Percentiles rank a stretch among this genome's conserved stretches.
phyloP scores from a whole-genome alignment of 2,113 vertebrate species.

The Festucalex cinctus region DNA sequence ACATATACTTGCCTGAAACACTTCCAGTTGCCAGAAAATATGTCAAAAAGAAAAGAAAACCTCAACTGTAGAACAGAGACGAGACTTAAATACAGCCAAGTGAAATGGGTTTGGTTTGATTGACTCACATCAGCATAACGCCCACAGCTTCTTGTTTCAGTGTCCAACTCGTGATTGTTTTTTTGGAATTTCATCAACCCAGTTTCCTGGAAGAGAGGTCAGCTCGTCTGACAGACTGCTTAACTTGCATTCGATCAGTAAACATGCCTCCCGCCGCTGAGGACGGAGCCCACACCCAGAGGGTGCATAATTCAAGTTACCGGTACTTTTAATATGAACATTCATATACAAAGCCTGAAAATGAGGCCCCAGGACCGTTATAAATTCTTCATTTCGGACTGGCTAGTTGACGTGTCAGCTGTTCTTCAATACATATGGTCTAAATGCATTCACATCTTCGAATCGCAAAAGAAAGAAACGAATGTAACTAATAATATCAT shows the following conservation, averaged over 20 bases:
- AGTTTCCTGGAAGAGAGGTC: conserved; percentile 2
- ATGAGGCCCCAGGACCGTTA: too few species aligned
- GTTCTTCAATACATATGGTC: too few species aligned
- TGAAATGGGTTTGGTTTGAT: conserved; percentile 6
- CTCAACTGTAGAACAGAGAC: background rate
- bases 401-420: too few species aligned
- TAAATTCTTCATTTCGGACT: too few species aligned
- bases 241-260: background rate
- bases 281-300: background rate
- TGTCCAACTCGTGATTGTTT: background rate
- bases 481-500: too few species aligned
- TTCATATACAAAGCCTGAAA: background rate
- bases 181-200: conserved; percentile 7
- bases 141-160: conserved; percentile 12
- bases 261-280: background rate
- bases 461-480: too few species aligned
- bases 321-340: background rate
- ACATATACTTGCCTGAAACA: conserved; percentile 27
- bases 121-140: background rate
- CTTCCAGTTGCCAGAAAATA: conserved; percentile 6
- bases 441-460: too few species aligned
- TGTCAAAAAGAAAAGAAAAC: background rate
- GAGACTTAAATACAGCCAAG: conserved; percentile 3
- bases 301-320: background rate
- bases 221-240: background rate